Base-by-base conservation (phyloP, 2,113 vertebrate genomes). In the Seriola quinqueradiata region DNA sequence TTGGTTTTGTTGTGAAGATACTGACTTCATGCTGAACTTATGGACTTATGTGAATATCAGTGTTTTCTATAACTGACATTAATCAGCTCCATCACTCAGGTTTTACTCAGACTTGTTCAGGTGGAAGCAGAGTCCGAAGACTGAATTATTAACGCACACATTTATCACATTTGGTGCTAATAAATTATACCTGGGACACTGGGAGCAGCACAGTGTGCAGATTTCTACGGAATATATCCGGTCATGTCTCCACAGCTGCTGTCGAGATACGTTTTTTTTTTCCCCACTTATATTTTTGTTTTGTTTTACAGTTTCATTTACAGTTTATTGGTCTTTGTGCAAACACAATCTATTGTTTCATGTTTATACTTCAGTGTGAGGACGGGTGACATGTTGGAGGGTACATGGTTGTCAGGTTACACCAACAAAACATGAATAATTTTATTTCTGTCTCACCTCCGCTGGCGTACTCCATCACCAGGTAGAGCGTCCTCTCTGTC, bases 381-480 rank as follows among this genome's bases (percentile, higher is more conserved):
- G 3, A 36, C 34, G 34, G 28, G 28, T 28, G 34, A 36, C 34
- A 36, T 4, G 34, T 36, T 36, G 44, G 32, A 10, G 40, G 17
- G 21, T 38, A 12, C 5, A 19, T 17, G 4, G 6, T 32, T 58
- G n/a, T 60, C 28, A 13, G 42, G 19, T 40, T 61, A 3, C 23
- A 36, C 40, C 12, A 3, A 69, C 23, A 46, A 57, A 38, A 46
- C 16, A 9, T 63, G 32, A 28, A 36, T 3, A 28, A 4, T 25
- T 23, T 10, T 4, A 19, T 57, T 23, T 59, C 6, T 0, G 46
- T 55, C 97, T 97, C 94, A 99, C 97, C 97, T 92, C 97, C 97
- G 61, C 97, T 99, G 83, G 97, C 97, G 90, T 99, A 99, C 84
- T 99, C 98, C 97, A 99, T 99, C 89, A 99, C 96, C 95, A 99